These are phyloP conservation scores for Himalopsyche kuldschensis DNA, from an alignment of 2,888 invertebrate species.

Conservation along the genomic window DNA sequence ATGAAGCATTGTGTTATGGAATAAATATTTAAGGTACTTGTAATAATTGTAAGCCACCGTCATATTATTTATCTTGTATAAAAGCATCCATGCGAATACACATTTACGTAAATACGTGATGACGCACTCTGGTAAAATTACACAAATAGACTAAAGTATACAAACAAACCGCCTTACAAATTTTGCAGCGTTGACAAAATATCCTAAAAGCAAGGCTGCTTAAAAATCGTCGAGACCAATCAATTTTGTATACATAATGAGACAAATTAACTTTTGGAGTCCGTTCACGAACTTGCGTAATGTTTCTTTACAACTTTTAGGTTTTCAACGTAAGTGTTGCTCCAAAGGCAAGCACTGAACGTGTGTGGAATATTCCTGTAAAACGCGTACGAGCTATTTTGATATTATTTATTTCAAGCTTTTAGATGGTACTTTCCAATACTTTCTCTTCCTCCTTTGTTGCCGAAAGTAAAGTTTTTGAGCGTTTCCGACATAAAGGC, in stretches of 20 bases:
- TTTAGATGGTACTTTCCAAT: conserved; percentile 28
- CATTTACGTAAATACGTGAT: background rate
- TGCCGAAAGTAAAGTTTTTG: conserved; percentile 4
- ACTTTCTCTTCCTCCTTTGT: conserved; percentile 7
- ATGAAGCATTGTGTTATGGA: background rate
- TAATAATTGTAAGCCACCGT: background rate
- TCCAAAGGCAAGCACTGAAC: conserved; percentile 24
- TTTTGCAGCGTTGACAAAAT: background rate
- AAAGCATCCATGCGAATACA: background rate
- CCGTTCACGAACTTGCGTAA: conserved; percentile 31
- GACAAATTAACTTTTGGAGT: conserved; percentile 26
- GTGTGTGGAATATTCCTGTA: conserved; percentile 26
- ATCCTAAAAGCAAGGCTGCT: background rate
- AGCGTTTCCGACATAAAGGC: background rate
- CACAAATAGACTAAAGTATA: background rate
- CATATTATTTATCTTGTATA: background rate
- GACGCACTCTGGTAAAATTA: background rate
- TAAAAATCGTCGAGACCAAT: conserved; percentile 11
- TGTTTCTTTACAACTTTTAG: conserved; percentile 35
- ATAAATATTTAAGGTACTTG: background rate
- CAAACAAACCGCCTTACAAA: background rate
- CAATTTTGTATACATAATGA: conserved; percentile 32
- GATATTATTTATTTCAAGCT: conserved; percentile 32
- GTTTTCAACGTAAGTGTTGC: conserved; percentile 26
- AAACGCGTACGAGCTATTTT: conserved; percentile 12